Conservation (phyloP, 2,113 vertebrate genomes). For the Chloebia gouldiae region DNA sequence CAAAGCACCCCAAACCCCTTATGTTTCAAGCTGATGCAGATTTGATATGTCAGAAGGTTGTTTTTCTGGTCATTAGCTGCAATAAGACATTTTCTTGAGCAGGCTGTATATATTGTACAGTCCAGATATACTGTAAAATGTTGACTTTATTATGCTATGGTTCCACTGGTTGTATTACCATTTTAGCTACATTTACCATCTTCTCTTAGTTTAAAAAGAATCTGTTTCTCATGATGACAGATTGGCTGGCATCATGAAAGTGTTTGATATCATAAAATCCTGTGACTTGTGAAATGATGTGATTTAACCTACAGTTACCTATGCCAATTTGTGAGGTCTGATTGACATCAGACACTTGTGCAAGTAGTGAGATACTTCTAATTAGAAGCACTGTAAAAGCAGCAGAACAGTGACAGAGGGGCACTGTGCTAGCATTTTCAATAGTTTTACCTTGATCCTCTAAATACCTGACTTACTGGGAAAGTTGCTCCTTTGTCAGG, state of each 20-base stretch:
- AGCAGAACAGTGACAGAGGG: not conserved
- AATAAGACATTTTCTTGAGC: not conserved
- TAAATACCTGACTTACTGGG: not conserved
- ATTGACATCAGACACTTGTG: slow-evolving; percentile 29
- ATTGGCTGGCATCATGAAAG: slow-evolving; percentile 47
- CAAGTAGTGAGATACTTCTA: not conserved
- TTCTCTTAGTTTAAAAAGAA: slow-evolving; percentile 26
- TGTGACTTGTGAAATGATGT: slow-evolving; percentile 47
- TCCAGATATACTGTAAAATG: not conserved
- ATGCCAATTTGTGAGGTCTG: slow-evolving; percentile 11
- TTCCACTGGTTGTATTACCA: not conserved
- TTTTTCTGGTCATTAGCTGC: not conserved
- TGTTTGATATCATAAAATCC: slow-evolving; percentile 63
- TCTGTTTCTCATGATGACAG: slow-evolving; percentile 64
- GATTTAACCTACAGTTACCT: slow-evolving; percentile 40
- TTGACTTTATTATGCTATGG: not conserved
- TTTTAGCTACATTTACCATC: slow-evolving; percentile 7
- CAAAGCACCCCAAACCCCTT: not conserved
- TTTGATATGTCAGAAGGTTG: not conserved
- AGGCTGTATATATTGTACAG: not conserved
- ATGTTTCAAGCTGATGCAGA: not conserved
- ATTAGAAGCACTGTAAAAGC: not conserved
- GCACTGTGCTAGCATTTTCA: not conserved
- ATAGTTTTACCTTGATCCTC: not conserved
- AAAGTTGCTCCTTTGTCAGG: not conserved